A percentile compares a stretch with the other conserved stretches of the same genome.
These are phyloP conservation scores for Cladorhizidae sp. DNA, from an alignment of 37 sponge, comb jelly and placozoan genomes.

Conservation along the genomic window DNA sequence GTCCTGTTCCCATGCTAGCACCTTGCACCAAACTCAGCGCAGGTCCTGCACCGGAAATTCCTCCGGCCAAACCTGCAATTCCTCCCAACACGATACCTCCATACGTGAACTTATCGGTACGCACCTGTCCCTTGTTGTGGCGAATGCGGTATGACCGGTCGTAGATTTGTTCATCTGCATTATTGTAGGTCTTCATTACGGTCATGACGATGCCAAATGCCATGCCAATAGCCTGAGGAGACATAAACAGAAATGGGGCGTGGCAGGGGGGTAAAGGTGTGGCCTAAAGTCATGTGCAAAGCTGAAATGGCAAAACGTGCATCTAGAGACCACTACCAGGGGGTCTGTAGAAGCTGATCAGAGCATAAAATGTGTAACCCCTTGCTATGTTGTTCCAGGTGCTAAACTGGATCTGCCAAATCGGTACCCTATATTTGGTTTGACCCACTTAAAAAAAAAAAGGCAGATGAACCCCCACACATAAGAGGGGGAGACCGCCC, in stretches of 20 bases:
- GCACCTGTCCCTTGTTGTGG: conserved; percentile 58
- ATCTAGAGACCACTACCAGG: too few species aligned
- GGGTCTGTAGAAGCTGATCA: too few species aligned
- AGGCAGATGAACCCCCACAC: too few species aligned
- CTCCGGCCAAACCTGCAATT: conserved; percentile 8
- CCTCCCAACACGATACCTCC: conserved; percentile 50
- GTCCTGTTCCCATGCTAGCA: conserved; percentile 34
- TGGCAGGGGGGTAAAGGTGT: too few species aligned
- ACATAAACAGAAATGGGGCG: background rate
- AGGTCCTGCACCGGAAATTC: background rate
- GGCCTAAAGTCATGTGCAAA: too few species aligned
- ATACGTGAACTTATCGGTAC: conserved; percentile 54
- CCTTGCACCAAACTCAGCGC: conserved; percentile 8
- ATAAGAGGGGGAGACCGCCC: too few species aligned
- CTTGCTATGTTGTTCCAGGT: too few species aligned
- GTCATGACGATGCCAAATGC: conserved; percentile 27
- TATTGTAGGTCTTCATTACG: background rate
- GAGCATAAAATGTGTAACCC: too few species aligned
- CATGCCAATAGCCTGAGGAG: conserved; percentile 32
- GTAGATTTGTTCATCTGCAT: conserved; percentile 50
- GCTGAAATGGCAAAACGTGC: too few species aligned
- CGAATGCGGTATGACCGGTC: conserved; percentile 64
- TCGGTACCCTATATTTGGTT: too few species aligned
- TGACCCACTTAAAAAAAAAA: too few species aligned
- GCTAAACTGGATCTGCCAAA: too few species aligned